Conservation (phyloP, 2,797 vertebrate genomes). For the Orestias chungarensis region DNA sequence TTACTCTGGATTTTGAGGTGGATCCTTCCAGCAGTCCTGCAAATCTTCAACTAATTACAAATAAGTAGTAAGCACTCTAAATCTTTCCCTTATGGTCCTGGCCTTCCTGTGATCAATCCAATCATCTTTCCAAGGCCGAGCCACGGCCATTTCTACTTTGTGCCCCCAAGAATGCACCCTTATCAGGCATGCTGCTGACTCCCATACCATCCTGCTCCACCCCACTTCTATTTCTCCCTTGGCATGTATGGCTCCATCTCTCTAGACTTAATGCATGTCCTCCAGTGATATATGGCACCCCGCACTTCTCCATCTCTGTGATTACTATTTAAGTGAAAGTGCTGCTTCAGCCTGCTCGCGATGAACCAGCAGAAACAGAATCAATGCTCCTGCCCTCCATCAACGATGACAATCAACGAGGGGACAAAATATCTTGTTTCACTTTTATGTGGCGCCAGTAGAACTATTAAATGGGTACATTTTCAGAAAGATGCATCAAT, state of each 20-base stretch:
- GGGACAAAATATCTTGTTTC: conserved; percentile 39
- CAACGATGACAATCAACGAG: conserved; percentile 29
- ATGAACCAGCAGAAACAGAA: conserved; percentile 66
- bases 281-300: conserved; percentile 64
- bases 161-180: conserved; percentile 37
- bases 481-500: conserved; percentile 42
- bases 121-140: conserved; percentile 34
- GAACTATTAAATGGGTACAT: conserved; percentile 40
- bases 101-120: conserved; percentile 46
- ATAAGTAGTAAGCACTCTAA: conserved; percentile 50
- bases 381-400: conserved; percentile 43
- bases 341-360: conserved; percentile 52
- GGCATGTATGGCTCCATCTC: conserved; percentile 53
- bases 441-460: conserved; percentile 23
- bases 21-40: conserved; percentile 39
- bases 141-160: conserved; percentile 41
- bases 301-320: conserved; percentile 49
- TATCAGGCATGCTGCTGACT: conserved; percentile 63
- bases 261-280: conserved; percentile 62
- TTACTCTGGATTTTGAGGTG: conserved; percentile 34
- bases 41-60: conserved; percentile 65
- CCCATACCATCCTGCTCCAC: conserved; percentile 42
- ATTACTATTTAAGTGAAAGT: conserved; percentile 72
- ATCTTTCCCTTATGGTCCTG: conserved; percentile 34
- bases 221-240: conserved; percentile 64